These are phyloP conservation scores for Drosophila pandora DNA, from an alignment of 1,140 invertebrate genomes.

Conservation along the genomic window DNA sequence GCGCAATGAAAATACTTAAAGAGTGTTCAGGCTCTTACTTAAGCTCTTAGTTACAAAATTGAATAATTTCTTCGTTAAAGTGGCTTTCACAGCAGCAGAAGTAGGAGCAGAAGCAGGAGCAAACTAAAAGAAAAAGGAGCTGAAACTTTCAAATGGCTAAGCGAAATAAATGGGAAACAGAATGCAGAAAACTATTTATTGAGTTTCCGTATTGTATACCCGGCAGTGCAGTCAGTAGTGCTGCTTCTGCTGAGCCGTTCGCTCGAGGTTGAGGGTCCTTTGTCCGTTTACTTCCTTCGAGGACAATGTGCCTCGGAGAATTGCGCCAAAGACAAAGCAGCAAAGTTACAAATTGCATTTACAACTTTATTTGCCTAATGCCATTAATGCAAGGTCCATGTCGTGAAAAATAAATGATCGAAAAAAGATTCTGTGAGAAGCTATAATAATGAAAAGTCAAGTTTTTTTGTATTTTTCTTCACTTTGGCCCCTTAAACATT, in stretches of 20 bases:
- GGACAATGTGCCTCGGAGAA: constrained; percentile 53
- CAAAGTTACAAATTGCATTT: constrained; percentile 78
- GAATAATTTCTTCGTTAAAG: constrained; percentile 27
- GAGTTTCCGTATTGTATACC: constrained; percentile 63
- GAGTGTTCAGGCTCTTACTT: constrained; percentile 16
- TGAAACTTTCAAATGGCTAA: constrained; percentile 49
- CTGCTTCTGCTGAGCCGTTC: constrained; percentile 35
- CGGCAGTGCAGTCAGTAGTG: constrained; percentile 13
- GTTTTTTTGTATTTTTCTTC: not conserved
- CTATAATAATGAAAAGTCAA: not conserved
- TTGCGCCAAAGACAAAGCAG: constrained; percentile 61
- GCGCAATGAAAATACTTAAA: not conserved
- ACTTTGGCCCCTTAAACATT: too few relatives aligned
- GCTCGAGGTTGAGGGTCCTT: constrained; percentile 40
- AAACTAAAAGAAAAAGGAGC: constrained; percentile 11
- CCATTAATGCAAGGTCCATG: constrained; percentile 39
- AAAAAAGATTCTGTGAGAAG: not conserved
- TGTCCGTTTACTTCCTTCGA: constrained; percentile 45
- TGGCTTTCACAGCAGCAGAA: constrained; percentile 3
- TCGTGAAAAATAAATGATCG: not conserved
- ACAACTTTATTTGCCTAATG: constrained; percentile 78
- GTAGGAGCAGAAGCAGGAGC: constrained; percentile 1
- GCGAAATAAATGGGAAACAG: constrained; percentile 60
- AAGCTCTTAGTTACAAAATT: constrained; percentile 16
- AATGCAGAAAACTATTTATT: constrained; percentile 70